Evolutionary conservation across 2,888 invertebrate species (phyloP).

Genomic region (Pollenia amentaria): DNA sequence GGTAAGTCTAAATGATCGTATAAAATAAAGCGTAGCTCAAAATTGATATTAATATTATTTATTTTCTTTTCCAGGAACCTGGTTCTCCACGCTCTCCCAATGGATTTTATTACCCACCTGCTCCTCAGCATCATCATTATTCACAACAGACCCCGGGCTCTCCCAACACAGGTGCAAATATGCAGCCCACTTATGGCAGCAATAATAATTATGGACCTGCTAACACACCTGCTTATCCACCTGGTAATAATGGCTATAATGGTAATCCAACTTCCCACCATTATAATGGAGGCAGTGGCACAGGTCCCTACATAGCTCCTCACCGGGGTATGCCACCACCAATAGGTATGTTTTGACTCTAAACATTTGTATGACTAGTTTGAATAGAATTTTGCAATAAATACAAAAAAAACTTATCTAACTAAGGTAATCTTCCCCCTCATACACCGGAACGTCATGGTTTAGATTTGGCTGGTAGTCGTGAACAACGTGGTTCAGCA

Average conservation of each 20-base stretch:
- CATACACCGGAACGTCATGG: constrained; percentile 84
- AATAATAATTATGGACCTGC: constrained; percentile 82
- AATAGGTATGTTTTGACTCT: constrained; percentile 79
- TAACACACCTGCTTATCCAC: constrained; percentile 78
- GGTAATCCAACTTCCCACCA: constrained; percentile 81
- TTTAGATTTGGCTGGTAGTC: constrained; percentile 91
- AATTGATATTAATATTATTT: constrained; percentile 38
- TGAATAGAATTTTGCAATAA: background rate
- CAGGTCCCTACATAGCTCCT: constrained; percentile 83
- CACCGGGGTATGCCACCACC: constrained; percentile 84
- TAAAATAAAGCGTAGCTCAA: background rate
- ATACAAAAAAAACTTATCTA: constrained; percentile 37
- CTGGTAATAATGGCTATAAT: constrained; percentile 79
- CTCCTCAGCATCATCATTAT: constrained; percentile 83
- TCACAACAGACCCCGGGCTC: constrained; percentile 81
- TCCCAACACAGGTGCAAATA: constrained; percentile 77
- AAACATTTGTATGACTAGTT: background rate
- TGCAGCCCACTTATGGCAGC: constrained; percentile 78
- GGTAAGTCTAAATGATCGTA: constrained; percentile 77
- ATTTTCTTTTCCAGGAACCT: constrained; percentile 80
- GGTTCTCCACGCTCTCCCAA: constrained; percentile 84
- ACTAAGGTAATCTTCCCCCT: constrained; percentile 82
- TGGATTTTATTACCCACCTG: constrained; percentile 84
- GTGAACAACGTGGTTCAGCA: constrained; percentile 96
- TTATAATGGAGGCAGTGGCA: constrained; percentile 82